Base-by-base conservation (phyloP, 2,797 vertebrate genomes). In the Lepidocolaptes lacrymiger region DNA sequence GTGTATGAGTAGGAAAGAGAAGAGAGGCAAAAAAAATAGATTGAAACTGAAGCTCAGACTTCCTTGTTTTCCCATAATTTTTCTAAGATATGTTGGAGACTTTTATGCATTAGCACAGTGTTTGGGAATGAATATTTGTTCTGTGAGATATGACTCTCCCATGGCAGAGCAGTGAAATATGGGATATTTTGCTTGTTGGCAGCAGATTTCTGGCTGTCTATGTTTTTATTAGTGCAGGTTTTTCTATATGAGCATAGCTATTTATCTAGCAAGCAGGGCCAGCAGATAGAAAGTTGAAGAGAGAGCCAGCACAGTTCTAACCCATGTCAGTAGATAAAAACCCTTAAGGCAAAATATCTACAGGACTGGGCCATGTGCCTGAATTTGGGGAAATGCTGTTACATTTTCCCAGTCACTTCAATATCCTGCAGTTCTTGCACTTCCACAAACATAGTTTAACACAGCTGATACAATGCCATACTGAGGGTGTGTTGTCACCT, bases 161-260 rank as follows among this genome's bases (percentile, higher is more conserved):
- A 87, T 85, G 91, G 75, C 88, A 95, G 63, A 79, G 52, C 74
- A 85, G 74, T 95, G 96, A 96, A 95, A 97, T 95, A 94, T 94
- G 93, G 85, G 83, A 81, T 90, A 94, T 96, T 94, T 94, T 79
- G 90, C 94, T 95, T 95, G 94, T 95, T 95, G 95, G 95, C 96
- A 96, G 96, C 91, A 90, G 96, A 88, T 96, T 96, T 97, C 96
- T 96, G 91, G 77, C 95, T 93, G 88, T 82, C 91, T 94, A 86
- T 12, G 5, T 91, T 96, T 97, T 96, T 96, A 96, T 96, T 97
- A 94, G 94, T 41, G 91, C 88, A 94, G 89, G 91, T 94, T 96
- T 95, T 95, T 93, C 93, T 95, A 46, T 88, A 64, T 89, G 89
- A 91, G 84, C 82, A 58, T 27, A 91, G 94, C 91, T 93, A 93